Percentiles rank a stretch among this genome's conserved stretches.
These are phyloP conservation scores for Hydrotaea diabolus DNA, from an alignment of 2,888 invertebrate genomes.

Conservation along the genomic window DNA sequence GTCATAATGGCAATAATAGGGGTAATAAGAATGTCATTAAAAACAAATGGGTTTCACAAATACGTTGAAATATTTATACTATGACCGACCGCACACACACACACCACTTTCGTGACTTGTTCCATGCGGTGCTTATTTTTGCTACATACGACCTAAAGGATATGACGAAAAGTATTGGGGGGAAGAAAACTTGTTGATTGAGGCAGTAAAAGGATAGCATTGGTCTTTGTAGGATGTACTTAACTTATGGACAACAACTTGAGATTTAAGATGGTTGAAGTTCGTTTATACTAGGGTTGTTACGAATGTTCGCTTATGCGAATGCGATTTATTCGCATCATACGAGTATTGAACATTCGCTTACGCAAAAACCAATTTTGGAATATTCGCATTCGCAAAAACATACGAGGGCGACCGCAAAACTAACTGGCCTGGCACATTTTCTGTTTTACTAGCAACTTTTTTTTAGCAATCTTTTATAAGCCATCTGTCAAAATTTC, in stretches of 20 bases:
- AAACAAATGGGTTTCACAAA: neutral
- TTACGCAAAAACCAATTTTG: too few relatives aligned
- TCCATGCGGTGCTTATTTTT: neutral
- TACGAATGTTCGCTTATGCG: too few relatives aligned
- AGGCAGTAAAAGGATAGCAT: neutral
- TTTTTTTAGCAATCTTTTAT: too few relatives aligned
- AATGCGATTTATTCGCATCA: too few relatives aligned
- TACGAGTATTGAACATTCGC: too few relatives aligned
- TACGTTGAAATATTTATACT: conserved; percentile 28
- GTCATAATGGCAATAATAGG: conserved; percentile 1
- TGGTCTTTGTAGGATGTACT: neutral
- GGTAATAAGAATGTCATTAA: conserved; percentile 32
- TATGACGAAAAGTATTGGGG: neutral
- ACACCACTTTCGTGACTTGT: neutral
- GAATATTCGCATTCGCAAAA: too few relatives aligned
- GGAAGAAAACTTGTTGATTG: conserved; percentile 6
- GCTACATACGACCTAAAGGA: neutral
- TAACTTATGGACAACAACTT: neutral
- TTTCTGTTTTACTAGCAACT: too few relatives aligned
- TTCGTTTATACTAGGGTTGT: too few relatives aligned
- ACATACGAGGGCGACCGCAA: too few relatives aligned
- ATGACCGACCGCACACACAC: conserved; percentile 15
- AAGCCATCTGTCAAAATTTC: too few relatives aligned
- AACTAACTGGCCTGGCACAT: too few relatives aligned
- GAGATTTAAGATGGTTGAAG: neutral